A percentile compares a stretch with the other conserved stretches of the same genome.
phyloP scores from a whole-genome alignment of 37 sponge, comb jelly and placozoan genomes.

The Geodia barretti region DNA sequence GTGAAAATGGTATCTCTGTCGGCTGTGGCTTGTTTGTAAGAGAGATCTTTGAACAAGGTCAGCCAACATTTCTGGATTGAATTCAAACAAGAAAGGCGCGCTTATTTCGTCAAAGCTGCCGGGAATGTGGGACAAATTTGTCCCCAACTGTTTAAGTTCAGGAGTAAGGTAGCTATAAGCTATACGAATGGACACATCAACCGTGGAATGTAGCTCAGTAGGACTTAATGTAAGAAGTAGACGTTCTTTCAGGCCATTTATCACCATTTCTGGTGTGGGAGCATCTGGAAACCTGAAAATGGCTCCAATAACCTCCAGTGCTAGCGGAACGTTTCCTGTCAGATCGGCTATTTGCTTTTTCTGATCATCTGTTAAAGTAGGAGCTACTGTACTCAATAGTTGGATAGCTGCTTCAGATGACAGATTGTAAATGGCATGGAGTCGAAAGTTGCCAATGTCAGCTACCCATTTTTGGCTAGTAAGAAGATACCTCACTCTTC shows the following conservation, averaged over 20 bases:
- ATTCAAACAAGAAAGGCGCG: neutral
- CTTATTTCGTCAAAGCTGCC: constrained; percentile 7
- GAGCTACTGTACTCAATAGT: neutral
- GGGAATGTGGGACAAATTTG: constrained; percentile 13
- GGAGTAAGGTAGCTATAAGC: constrained; percentile 15
- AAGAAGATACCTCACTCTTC: too few species aligned
- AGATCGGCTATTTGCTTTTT: constrained; percentile 18
- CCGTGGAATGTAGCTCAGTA: neutral
- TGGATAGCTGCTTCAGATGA: neutral
- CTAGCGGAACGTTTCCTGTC: constrained; percentile 36
- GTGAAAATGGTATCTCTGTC: constrained; percentile 34
- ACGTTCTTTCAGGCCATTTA: neutral
- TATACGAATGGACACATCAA: constrained; percentile 7
- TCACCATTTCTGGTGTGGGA: constrained; percentile 1
- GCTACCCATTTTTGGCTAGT: too few species aligned
- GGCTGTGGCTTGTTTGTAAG: neutral
- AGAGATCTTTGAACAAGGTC: constrained; percentile 20
- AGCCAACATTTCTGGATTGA: neutral
- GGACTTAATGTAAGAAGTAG: constrained; percentile 20
- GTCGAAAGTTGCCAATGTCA: neutral
- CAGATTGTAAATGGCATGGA: neutral
- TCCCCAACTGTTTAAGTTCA: neutral
- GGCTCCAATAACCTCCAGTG: constrained; percentile 31
- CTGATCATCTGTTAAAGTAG: neutral
- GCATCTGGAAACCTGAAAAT: neutral